phyloP scores from a whole-genome alignment of 2,797 vertebrate species.

The Hephaestus fuliginosus region DNA sequence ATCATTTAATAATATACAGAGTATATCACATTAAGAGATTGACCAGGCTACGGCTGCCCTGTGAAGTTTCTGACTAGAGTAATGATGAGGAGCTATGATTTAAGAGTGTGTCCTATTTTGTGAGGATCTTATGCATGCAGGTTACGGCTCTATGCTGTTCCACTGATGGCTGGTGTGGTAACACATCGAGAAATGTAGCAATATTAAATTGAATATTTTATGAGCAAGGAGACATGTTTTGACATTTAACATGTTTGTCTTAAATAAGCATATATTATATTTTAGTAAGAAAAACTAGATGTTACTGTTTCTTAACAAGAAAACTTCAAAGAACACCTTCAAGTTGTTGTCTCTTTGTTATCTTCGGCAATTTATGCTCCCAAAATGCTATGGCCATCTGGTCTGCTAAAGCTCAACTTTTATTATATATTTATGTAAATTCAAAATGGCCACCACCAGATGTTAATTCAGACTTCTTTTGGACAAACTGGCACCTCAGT shows the following conservation, averaged over 20 bases:
- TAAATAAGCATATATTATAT: background rate
- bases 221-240: background rate
- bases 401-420: no score
- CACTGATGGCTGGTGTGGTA: background rate
- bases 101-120: background rate
- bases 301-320: background rate
- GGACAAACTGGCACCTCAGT: slow-evolving; percentile 25
- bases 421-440: background rate
- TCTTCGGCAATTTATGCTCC: background rate
- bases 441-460: slow-evolving; percentile 26
- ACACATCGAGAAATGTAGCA: background rate
- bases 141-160: background rate
- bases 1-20: background rate
- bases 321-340: background rate
- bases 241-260: background rate
- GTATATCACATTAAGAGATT: no score
- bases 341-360: background rate
- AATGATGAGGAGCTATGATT: background rate
- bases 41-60: background rate
- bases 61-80: background rate
- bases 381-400: background rate
- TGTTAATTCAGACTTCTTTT: background rate
- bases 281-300: background rate
- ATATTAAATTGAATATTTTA: background rate
- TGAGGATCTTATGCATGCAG: background rate